Conservation (phyloP, 2,113 vertebrate genomes). For the Tiliqua scincoides region DNA sequence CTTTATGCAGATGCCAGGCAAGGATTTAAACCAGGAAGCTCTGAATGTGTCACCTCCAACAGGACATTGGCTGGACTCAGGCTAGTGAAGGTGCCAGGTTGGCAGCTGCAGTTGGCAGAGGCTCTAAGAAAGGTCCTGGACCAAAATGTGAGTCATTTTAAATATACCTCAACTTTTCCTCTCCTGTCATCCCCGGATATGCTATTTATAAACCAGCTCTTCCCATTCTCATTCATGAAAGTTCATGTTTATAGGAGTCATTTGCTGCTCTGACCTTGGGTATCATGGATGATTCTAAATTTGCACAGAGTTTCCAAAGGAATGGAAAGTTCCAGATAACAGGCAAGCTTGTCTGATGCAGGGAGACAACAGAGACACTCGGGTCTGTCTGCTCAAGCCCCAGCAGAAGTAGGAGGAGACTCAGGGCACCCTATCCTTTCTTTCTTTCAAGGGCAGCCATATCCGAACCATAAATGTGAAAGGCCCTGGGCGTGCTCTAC, state of each 20-base stretch:
- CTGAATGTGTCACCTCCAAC: not conserved
- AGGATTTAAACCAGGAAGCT: not conserved
- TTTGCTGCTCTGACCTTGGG: not conserved
- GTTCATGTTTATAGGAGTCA: not conserved
- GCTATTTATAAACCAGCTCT: constrained; percentile 5
- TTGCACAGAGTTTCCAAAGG: constrained; percentile 4
- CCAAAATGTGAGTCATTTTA: not conserved
- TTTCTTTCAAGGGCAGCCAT: constrained; percentile 74
- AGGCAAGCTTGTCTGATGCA: not conserved
- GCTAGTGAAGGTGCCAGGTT: constrained; percentile 9
- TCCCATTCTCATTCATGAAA: not conserved
- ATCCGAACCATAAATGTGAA: constrained; percentile 25
- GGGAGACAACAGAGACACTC: not conserved
- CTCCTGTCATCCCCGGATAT: not conserved
- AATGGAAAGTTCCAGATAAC: constrained; percentile 35
- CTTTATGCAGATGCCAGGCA: not conserved
- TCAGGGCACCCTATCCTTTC: constrained; percentile 74
- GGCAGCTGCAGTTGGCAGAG: constrained; percentile 35
- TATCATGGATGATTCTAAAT: constrained; percentile 18
- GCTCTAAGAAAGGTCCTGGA: constrained; percentile 28
- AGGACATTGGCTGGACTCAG: constrained; percentile 7
- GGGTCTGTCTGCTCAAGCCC: constrained; percentile 40
- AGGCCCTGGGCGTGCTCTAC: not conserved
- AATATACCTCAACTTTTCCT: not conserved
- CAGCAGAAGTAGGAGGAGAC: constrained; percentile 47